A percentile compares a stretch with the other conserved stretches of the same genome.
Conservation (phyloP, 1,140 invertebrate genomes). For the Calliopsis andreniformis region DNA sequence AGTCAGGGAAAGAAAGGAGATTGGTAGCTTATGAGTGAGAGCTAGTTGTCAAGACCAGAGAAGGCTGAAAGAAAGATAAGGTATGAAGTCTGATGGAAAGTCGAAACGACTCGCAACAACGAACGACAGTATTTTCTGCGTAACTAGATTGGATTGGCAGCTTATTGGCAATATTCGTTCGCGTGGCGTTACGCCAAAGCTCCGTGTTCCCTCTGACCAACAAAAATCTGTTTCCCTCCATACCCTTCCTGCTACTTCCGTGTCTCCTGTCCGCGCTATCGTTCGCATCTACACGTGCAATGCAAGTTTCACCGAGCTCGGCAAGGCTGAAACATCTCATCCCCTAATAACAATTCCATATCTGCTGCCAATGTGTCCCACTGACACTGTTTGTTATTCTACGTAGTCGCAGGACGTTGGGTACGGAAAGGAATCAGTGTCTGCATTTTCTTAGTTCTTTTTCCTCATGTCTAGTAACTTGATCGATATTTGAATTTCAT, state of each 20-base stretch:
- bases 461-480: not conserved
- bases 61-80: not conserved
- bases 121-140: slow-evolving; percentile 50
- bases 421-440: not conserved
- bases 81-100: slow-evolving; percentile 22
- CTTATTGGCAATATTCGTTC: slow-evolving; percentile 75
- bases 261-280: slow-evolving; percentile 13
- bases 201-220: slow-evolving; percentile 55
- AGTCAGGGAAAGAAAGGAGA: too few relatives aligned
- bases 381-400: slow-evolving; percentile 28
- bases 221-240: slow-evolving; percentile 56
- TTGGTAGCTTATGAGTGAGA: not conserved
- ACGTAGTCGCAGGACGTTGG: not conserved
- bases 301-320: slow-evolving; percentile 23
- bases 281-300: slow-evolving; percentile 9
- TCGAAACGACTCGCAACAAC: slow-evolving; percentile 39
- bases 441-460: slow-evolving; percentile 10
- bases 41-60: not conserved
- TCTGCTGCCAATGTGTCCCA: slow-evolving; percentile 27
- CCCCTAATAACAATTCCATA: slow-evolving; percentile 3
- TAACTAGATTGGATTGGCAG: slow-evolving; percentile 73
- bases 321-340: slow-evolving; percentile 18
- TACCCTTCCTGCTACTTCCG: slow-evolving; percentile 19
- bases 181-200: slow-evolving; percentile 66
- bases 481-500: slow-evolving; percentile 27